A percentile compares a stretch with the other conserved stretches of the same genome.
Conservation (phyloP, 2,113 vertebrate species). For the Gobio gobio region DNA sequence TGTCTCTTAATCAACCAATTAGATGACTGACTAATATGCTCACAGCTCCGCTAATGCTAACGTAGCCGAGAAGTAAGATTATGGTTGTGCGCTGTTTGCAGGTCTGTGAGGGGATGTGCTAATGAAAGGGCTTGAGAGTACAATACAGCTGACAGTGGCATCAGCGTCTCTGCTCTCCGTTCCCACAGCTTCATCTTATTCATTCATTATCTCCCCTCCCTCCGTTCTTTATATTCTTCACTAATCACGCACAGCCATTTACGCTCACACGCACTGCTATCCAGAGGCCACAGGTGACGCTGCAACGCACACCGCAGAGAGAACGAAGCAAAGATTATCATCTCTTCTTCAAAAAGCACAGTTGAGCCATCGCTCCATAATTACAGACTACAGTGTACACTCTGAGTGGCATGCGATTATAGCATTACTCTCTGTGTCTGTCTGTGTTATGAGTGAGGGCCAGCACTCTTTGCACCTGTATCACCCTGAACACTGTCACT, state of each 20-base stretch:
- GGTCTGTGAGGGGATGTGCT: constrained; percentile 15
- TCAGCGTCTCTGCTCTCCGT: constrained; percentile 20
- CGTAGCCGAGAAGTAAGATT: not conserved
- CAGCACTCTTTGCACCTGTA: constrained; percentile 13
- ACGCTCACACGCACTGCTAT: constrained; percentile 9
- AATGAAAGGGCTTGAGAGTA: constrained; percentile 10
- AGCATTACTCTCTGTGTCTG: constrained; percentile 33
- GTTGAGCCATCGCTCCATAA: constrained; percentile 47
- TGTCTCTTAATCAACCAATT: constrained; percentile 15
- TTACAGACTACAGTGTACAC: constrained; percentile 54
- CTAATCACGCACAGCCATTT: constrained; percentile 52
- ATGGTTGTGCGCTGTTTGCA: not conserved
- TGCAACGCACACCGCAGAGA: constrained; percentile 6
- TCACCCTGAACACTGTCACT: not conserved
- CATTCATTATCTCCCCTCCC: constrained; percentile 36
- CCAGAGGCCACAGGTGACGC: constrained; percentile 37
- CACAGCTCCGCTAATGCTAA: not conserved
- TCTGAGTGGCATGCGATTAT: constrained; percentile 58
- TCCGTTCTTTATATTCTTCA: constrained; percentile 47
- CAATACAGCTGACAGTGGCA: constrained; percentile 13
- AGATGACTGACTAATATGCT: constrained; percentile 8
- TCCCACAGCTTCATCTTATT: constrained; percentile 36
- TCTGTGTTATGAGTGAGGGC: not conserved
- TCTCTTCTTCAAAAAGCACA: constrained; percentile 38
- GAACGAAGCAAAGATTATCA: constrained; percentile 32